A percentile compares a stretch with the other conserved stretches of the same genome.
Evolutionary conservation across 1,140 invertebrate genomes (phyloP).

Genomic region (Oryctes rhinoceros): DNA sequence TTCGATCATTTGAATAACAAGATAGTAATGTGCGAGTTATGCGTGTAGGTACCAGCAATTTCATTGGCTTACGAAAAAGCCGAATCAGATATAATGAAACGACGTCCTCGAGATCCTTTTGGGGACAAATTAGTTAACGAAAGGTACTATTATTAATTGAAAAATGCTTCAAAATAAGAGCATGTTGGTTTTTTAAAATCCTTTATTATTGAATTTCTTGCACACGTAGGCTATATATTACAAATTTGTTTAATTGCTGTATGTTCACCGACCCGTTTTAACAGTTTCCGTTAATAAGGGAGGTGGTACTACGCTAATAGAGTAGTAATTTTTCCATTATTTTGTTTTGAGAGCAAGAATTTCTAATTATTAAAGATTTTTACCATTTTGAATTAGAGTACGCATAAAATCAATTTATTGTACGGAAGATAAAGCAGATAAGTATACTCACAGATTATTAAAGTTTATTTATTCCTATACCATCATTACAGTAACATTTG

Average conservation of each 20-base stretch:
- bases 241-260: constrained; percentile 22
- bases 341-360: constrained; percentile 28
- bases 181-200: constrained; percentile 44
- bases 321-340: constrained; percentile 22
- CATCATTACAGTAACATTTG: background rate
- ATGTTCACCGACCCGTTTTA: constrained; percentile 32
- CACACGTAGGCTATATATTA: constrained; percentile 48
- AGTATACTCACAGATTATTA: constrained; percentile 29
- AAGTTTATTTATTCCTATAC: constrained; percentile 22
- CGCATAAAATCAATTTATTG: constrained; percentile 17
- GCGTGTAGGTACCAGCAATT: constrained; percentile 93
- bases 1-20: constrained; percentile 5
- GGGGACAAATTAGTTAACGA: constrained; percentile 98
- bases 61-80: constrained; percentile 98
- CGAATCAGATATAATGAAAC: constrained; percentile 99
- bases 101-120: constrained; percentile 92
- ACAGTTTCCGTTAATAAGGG: background rate
- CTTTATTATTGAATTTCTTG: constrained; percentile 45
- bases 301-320: background rate
- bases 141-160: constrained; percentile 68
- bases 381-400: background rate
- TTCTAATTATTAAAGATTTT: constrained; percentile 7
- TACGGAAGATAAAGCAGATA: constrained; percentile 38
- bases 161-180: constrained; percentile 50
- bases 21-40: constrained; percentile 31